Evolutionary conservation across 1,140 invertebrate genomes (phyloP), one percentile per base, ranked within the genome.

Genomic region (Drosophila nikananu): DNA sequence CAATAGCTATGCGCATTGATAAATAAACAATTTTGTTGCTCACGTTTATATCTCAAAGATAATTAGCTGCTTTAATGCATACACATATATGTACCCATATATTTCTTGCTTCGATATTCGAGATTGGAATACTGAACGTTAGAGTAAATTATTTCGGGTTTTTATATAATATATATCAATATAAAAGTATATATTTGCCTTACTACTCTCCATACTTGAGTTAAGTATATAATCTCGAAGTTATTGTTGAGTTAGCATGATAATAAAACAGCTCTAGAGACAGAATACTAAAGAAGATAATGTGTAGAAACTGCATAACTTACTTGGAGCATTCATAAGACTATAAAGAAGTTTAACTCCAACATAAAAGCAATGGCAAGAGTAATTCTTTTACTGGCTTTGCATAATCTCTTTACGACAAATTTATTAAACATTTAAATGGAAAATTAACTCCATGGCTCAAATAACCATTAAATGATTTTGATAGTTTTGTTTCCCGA

Each of bases 1-100:
- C 27, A 17, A 64, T 27, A 27, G 32, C 23, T 39, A 39, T 63
- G 32, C 25, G 17, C 23, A 59, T n/a, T 61, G 42, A 61, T 59
- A 27, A 30, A 41, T 42, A 23, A n/a, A 61, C 3, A 41, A n/a
- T 61, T 19, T 42, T 41, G 25, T 58, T 58, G 19, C 41, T 41
- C 17, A 54, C 27, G 12, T 62, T 54, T 63, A 12, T 30, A 41
- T 41, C 4, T 32, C 35, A 1, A 41, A 58, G 32, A 58, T 61
- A 23, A 65, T 64, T 64, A 42, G 54, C 25, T 30, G 62, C 12
- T 60, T 21, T 32, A n/a, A 41, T 42, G 62, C 7, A 65, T 44
- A 63, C 27, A 13, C 21, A 51, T 6, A 61, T 23, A 10, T 32
- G n/a, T 17, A 32, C 3, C 9, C 30, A 58, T 27, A 41, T 39